Percentiles rank a stretch among this genome's conserved stretches.
Conservation (phyloP, 2,113 vertebrate genomes). For the Neotragus pygmaeus region DNA sequence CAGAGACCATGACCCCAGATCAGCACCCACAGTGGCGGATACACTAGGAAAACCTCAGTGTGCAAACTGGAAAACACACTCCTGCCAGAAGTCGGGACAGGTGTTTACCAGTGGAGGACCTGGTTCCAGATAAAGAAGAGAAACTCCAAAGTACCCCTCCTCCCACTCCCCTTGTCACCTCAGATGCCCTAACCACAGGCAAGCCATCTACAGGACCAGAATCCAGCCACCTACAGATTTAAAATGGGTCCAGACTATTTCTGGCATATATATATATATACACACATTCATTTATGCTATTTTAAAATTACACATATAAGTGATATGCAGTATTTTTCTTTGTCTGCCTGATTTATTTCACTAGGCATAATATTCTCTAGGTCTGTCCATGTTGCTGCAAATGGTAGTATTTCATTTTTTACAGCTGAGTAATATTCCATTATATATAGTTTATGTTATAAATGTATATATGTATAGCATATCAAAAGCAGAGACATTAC, state of each 20-base stretch:
- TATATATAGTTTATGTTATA: background rate
- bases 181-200: too few relatives aligned
- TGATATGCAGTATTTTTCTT: background rate
- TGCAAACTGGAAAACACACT: background rate
- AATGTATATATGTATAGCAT: background rate
- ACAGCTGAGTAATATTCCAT: background rate
- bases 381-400: background rate
- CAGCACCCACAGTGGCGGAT: accelerated
- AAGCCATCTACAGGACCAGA: background rate
- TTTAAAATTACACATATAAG: background rate
- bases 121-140: background rate
- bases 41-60: background rate
- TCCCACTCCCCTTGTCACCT: background rate
- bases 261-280: background rate
- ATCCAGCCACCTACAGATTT: background rate
- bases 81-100: background rate
- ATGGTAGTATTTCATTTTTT: background rate
- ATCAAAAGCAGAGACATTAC: too few relatives aligned
- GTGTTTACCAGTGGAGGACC: background rate
- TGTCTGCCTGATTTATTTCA: background rate
- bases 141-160: background rate
- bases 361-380: background rate
- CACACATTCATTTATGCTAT: background rate
- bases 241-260: background rate
- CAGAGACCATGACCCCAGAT: background rate